These are phyloP conservation scores for Drosophila yakuba DNA, from an alignment of 1,140 invertebrate species.

Conservation along the genomic window DNA sequence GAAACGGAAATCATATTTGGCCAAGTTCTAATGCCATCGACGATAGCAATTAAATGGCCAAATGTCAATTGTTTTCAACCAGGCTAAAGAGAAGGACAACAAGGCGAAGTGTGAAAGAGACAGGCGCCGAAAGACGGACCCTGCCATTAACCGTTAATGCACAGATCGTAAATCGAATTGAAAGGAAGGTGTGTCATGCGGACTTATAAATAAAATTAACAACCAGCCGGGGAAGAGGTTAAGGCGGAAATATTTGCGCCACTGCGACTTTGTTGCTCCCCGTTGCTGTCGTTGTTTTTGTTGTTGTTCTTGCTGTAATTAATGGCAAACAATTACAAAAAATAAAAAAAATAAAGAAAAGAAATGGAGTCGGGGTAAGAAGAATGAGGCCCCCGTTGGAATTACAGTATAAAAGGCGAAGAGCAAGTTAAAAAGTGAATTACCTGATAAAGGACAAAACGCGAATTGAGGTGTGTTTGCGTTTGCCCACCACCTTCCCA, in stretches of 20 bases:
- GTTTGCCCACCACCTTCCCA: conserved; percentile 37
- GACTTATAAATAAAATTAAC: conserved; percentile 84
- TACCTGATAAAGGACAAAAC: conserved; percentile 82
- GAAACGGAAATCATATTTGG: conserved; percentile 72
- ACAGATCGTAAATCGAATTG: conserved; percentile 69
- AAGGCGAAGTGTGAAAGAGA: background rate
- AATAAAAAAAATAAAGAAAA: conserved; percentile 38
- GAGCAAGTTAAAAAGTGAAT: conserved; percentile 81
- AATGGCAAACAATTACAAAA: conserved; percentile 82
- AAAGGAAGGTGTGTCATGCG: conserved; percentile 73
- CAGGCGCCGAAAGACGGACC: background rate
- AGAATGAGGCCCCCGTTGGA: conserved; percentile 49
- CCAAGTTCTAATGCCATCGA: conserved; percentile 52
- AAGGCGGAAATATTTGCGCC: conserved; percentile 79
- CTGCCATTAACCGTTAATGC: conserved; percentile 75
- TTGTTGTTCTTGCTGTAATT: conserved; percentile 71
- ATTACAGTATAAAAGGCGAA: conserved; percentile 79
- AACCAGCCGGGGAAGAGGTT: conserved; percentile 40
- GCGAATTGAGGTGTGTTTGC: conserved; percentile 80
- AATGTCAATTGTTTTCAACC: conserved; percentile 53
- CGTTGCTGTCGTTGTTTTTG: conserved; percentile 34
- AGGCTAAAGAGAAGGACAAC: background rate
- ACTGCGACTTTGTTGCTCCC: conserved; percentile 30
- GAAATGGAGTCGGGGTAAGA: conserved; percentile 2
- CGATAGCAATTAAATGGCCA: conserved; percentile 49